Evolutionary conservation across 2,797 vertebrate species (phyloP), one percentile per base, ranked within the genome.

Genomic region (Jordanella pulchra): DNA sequence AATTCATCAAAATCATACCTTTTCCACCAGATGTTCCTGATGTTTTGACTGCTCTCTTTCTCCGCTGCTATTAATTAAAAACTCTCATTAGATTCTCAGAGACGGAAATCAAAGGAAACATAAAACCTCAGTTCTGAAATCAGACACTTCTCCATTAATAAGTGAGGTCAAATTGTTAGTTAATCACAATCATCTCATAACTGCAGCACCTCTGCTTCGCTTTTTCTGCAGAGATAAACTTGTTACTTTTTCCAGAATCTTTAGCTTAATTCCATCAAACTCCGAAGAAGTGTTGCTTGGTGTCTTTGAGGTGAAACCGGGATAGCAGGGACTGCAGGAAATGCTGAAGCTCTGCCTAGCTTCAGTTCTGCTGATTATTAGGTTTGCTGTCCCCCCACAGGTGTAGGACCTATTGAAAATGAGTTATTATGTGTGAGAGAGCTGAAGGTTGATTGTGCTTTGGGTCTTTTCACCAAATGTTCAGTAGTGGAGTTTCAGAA

Each of bases 341-440:
- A 53, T 11, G 7, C 54, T 18, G 56, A 48, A 53, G 73, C 67
- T 53, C 71, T 72, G 44, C 32, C 72, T 2, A 32, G 67, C 50
- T 47, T 21, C 48, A 12, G 55, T 80, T 82, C n/a, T 71, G 77
- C 77, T 82, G 81, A 79, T 73, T 66, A 39, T 30, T 11, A 75
- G 21, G 66, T 80, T 72, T 73, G 35, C 18, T 6, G 42, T 1
- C 0, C 71, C 79, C 66, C 75, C 73, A 21, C 58, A 69, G 77
- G 75, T 76, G 53, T 25, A 51, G 63, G 70, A 23, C 30, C 54
- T 3, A 58, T 55, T 65, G 42, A 75, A 78, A 76, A 76, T 28
- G 35, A 82, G 39, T 75, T 51, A 78, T 63, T 77, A 58, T 51
- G 71, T 66, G 54, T 25, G 45, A 75, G 73, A 61, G 3, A 17